These are phyloP conservation scores for Pelecanus crispus DNA, from an alignment of 2,113 vertebrate species.

Conservation along the genomic window DNA sequence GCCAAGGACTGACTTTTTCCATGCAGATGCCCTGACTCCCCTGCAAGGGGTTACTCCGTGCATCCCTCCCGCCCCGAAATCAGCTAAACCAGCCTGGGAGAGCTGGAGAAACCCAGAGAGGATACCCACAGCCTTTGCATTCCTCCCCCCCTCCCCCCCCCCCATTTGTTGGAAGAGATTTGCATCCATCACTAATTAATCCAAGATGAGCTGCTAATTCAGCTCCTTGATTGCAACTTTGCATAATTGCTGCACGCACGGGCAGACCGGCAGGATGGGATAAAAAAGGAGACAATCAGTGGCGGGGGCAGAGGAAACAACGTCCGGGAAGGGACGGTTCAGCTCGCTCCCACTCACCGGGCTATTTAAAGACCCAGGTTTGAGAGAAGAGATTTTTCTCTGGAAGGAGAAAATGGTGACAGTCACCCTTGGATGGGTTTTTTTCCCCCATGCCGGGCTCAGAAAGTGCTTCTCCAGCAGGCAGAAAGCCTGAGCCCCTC, in stretches of 20 bases:
- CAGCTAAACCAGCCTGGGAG: not conserved
- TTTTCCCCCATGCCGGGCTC: accelerated
- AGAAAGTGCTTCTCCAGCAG: not conserved
- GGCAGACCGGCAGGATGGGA: not conserved
- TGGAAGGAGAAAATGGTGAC: not conserved
- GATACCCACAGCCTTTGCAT: not conserved
- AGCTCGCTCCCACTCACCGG: not conserved
- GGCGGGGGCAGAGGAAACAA: not conserved
- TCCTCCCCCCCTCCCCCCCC: not conserved
- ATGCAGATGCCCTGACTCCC: not conserved
- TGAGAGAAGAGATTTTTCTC: not conserved
- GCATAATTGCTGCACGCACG: constrained; percentile 40
- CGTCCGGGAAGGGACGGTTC: not conserved
- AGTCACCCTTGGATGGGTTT: no score
- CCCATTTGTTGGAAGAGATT: not conserved
- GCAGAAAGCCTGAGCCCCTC: not conserved
- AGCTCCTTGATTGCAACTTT: constrained; percentile 61
- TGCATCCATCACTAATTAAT: constrained; percentile 62
- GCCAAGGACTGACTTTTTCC: not conserved
- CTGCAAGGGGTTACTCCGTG: not conserved
- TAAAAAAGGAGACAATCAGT: not conserved
- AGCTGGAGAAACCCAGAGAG: not conserved
- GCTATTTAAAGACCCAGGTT: not conserved
- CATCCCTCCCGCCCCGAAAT: not conserved
- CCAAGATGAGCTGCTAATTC: constrained; percentile 57